A percentile compares a stretch with the other conserved stretches of the same genome.
These are phyloP conservation scores for Euwallacea similis DNA, from an alignment of 1,140 invertebrate species.

Conservation along the genomic window DNA sequence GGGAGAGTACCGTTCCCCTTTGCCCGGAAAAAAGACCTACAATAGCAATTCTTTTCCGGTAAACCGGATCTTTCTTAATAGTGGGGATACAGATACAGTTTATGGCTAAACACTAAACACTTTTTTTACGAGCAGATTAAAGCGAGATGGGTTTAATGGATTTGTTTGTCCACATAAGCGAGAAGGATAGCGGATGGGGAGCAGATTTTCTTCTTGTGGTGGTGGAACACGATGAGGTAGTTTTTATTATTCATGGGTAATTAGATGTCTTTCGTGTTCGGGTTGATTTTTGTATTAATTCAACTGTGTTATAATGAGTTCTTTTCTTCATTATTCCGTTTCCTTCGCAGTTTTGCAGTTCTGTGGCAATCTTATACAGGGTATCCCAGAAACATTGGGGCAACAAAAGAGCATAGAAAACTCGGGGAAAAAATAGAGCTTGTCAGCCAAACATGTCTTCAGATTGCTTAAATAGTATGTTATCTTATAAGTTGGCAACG, in stretches of 20 bases:
- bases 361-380: no score
- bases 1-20: not conserved
- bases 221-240: not conserved
- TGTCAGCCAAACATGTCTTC: no score
- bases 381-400: no score
- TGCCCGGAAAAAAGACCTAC: slow-evolving; percentile 34
- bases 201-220: slow-evolving; percentile 5
- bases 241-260: slow-evolving; percentile 41
- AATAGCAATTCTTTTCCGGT: slow-evolving; percentile 44
- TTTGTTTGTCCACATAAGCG: slow-evolving; percentile 50
- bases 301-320: not conserved
- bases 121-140: slow-evolving; percentile 52
- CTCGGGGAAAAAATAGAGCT: no score
- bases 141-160: slow-evolving; percentile 52
- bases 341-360: no score
- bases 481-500: no score
- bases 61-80: slow-evolving; percentile 47
- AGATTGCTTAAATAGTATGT: no score
- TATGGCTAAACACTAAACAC: slow-evolving; percentile 54
- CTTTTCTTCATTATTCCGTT: no score
- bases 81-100: slow-evolving; percentile 52
- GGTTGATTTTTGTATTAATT: not conserved
- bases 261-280: slow-evolving; percentile 30
- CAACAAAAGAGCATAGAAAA: no score
- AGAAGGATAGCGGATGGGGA: slow-evolving; percentile 42